Conservation (phyloP, 1,140 invertebrate species). For the Leptinotarsa texana region DNA sequence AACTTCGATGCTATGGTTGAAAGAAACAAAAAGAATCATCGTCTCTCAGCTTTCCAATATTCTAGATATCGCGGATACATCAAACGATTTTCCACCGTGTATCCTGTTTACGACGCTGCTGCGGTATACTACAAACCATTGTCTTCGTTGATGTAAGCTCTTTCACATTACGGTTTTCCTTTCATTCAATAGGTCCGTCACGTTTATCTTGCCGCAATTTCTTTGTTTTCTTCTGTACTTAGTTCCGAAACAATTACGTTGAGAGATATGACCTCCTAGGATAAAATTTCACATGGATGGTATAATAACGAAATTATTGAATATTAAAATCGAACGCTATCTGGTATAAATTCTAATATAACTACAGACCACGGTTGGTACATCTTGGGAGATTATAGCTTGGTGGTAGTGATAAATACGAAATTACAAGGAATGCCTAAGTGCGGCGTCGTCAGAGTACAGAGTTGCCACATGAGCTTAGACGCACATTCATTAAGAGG, state of each 20-base stretch:
- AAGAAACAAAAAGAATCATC: no score
- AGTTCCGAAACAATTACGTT: background rate
- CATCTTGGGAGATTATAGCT: conserved; percentile 5
- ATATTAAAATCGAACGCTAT: conserved; percentile 6
- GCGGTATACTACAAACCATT: no score
- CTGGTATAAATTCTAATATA: conserved; percentile 8
- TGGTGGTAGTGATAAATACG: conserved; percentile 8
- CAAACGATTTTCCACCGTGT: no score
- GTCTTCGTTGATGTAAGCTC: no score
- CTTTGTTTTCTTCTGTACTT: background rate
- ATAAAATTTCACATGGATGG: conserved; percentile 2
- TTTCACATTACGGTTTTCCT: background rate
- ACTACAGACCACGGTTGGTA: conserved; percentile 5
- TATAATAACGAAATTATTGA: conserved; percentile 7
- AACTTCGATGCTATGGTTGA: no score
- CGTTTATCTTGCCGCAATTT: background rate
- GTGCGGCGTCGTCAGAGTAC: background rate
- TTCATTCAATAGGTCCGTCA: background rate
- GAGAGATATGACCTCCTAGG: background rate
- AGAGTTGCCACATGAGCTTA: background rate
- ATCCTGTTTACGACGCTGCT: no score
- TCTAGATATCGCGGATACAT: no score
- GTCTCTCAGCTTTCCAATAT: no score
- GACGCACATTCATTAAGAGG: no score
- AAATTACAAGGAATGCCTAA: conserved; percentile 3